Evolutionary conservation across 1,140 invertebrate species (phyloP), one percentile per base, ranked within the genome.

Genomic region (Lordiphosa collinella): DNA sequence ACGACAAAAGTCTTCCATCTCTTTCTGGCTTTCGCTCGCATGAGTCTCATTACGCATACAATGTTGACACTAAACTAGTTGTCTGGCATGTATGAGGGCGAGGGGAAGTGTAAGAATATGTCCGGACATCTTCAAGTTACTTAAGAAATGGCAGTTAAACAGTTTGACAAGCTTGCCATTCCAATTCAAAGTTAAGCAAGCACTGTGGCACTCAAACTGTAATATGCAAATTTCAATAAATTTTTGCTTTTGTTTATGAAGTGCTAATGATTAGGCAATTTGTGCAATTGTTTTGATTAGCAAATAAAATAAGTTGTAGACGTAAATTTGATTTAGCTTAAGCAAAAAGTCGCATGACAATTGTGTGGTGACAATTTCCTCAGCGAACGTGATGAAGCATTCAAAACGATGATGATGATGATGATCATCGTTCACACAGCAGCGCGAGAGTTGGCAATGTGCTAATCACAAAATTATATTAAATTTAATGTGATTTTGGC

Each of bases 41-140:
- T 18, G 46, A 46, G 63, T 48, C 72, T 79, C 76, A 80, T 80
- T 80, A 82, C 71, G 79, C 76, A 82, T 55, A 80, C 76, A 82
- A 74, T 79, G 75, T 80, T 80, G 75, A 80, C 76, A 82, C 65
- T 70, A 66, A 65, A 75, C 75, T 82, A 58, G 65, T 61, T 65
- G 64, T 61, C 61, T 66, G 50, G 53, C 55, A 40, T 41, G 50
- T 47, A 47, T 52, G 64, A 47, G 22, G 25, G 36, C 36, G 16
- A 13, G 18, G 37, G 22, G 35, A 46, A 35, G 14, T 50, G 50
- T 37, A 37, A 7, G 54, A 47, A 63, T 64, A 31, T 55, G 52
- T 32, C 9, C 12, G 22, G 32, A 32, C 16, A 35, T 44, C 58
- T 52, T 13, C 8, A 52, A 62, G 31, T 32, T 22, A 34, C 31